Base-by-base conservation (phyloP, 2,113 vertebrate species). In the Leiothrix lutea region DNA sequence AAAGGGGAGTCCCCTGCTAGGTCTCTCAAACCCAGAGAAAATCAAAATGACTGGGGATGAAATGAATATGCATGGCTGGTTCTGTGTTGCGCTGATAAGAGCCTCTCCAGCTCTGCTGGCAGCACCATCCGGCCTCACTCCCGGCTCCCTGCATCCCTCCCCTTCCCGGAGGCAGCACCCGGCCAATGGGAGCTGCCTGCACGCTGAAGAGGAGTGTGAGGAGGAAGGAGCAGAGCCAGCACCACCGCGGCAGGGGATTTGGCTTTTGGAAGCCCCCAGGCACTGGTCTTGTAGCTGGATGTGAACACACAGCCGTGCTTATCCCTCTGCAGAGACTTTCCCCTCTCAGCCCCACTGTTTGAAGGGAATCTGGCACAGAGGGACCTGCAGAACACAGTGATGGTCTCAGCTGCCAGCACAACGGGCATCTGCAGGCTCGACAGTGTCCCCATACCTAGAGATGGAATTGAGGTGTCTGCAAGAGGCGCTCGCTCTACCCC, bases 31-130 rank as follows among this genome's bases (percentile, higher is more conserved):
- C 28, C 26, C 72, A 81, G 61, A 84, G 61, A 94, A 96, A 95
- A 86, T 70, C 36, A 69, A 64, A 93, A 90, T 75, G 50, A 77
- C 64, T 80, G 61, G 26, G 21, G 56, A 86, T 88, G 36, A 88
- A 93, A 92, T 84, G 25, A 95, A 92, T 92, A 85, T 71, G 66
- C 22, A 86, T 61, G 38, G 28, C 35, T 74, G 77, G 28, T 54
- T 75, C 89, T 97, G 84, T 5, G 0, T 9, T 48, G 51, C 56
- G 29, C 87, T 88, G 92, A 92, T 94, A 97, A 96, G 81, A 78
- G 69, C 53, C 50, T 91, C 81, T 94, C 61, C 69, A 47, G 72
- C 24, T 50, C 42, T 74, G n/a, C n/a, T 85, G 89, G 82, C 69
- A 81, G 38, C 21, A 2, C 44, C 23, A 44, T 25, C 22, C 15